Percentiles rank a stretch among this genome's conserved stretches.
Conservation (phyloP, 1,140 invertebrate genomes). For the Cylas formicarius region DNA sequence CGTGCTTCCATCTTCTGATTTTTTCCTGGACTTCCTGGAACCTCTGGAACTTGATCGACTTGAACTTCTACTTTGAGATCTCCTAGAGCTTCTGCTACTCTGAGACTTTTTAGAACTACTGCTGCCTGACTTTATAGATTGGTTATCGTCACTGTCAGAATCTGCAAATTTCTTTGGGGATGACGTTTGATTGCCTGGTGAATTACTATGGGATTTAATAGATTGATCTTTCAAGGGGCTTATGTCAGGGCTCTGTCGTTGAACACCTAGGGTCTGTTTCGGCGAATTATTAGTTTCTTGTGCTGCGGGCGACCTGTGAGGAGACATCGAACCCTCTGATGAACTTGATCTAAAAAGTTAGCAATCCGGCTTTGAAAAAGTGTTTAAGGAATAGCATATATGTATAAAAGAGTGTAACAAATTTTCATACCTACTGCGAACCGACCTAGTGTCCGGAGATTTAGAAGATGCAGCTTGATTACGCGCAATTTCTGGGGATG, state of each 20-base stretch:
- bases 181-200: no score
- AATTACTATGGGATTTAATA: no score
- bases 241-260: no score
- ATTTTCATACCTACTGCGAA: slow-evolving; percentile 7
- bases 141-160: slow-evolving; percentile 22
- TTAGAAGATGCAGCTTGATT: slow-evolving; percentile 9
- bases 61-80: slow-evolving; percentile 3
- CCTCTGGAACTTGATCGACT: slow-evolving; percentile 20
- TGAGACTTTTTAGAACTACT: slow-evolving; percentile 8
- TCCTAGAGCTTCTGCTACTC: slow-evolving; percentile 9
- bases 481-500: not conserved
- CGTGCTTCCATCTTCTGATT: slow-evolving; percentile 32
- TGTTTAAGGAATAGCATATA: not conserved
- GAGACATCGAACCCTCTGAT: no score
- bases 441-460: slow-evolving; percentile 2
- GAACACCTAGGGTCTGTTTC: no score
- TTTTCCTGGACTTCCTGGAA: slow-evolving; percentile 23
- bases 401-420: not conserved
- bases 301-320: no score
- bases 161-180: no score
- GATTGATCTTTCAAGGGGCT: no score
- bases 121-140: slow-evolving; percentile 18
- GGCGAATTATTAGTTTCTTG: no score
- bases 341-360: no score
- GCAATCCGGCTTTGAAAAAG: not conserved